A percentile compares a stretch with the other conserved stretches of the same genome.
These are phyloP conservation scores for Urophycis tenuis DNA, from an alignment of 2,797 vertebrate genomes.

Conservation along the genomic window DNA sequence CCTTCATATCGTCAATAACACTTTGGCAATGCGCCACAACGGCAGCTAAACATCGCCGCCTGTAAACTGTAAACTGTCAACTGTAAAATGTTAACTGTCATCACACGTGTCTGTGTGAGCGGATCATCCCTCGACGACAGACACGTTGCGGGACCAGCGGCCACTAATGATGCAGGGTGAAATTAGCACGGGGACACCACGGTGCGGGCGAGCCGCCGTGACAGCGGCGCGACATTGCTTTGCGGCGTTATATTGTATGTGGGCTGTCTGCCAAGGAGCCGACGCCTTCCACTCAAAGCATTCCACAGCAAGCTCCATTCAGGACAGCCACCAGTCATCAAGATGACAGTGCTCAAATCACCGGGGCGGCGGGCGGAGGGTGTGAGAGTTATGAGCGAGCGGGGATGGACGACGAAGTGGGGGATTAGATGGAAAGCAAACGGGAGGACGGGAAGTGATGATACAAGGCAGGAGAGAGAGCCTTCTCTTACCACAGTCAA, in stretches of 20 bases:
- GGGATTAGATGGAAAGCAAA: constrained; percentile 49
- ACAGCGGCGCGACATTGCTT: too few species aligned
- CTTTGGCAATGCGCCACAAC: neutral
- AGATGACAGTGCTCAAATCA: too few species aligned
- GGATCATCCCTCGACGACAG: neutral
- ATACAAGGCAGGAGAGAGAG: constrained; percentile 34
- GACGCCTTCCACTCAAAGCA: constrained; percentile 31
- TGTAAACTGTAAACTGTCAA: too few species aligned
- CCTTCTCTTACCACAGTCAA: constrained; percentile 75
- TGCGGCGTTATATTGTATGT: too few species aligned
- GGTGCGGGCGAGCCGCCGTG: neutral
- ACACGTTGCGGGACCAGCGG: neutral
- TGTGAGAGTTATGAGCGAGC: neutral
- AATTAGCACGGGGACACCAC: neutral
- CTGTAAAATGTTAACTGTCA: too few species aligned
- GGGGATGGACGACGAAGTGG: constrained; percentile 27
- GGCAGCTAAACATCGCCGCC: neutral
- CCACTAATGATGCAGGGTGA: neutral
- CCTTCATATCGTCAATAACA: neutral
- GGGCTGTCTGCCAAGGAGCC: neutral
- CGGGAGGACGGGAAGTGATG: constrained; percentile 32
- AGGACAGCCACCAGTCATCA: constrained; percentile 20
- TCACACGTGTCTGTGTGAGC: neutral
- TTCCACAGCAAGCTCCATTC: constrained; percentile 46
- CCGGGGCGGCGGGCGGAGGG: too few species aligned